Conservation (phyloP, 1,140 invertebrate species). For the Drosophila chauvacae region DNA sequence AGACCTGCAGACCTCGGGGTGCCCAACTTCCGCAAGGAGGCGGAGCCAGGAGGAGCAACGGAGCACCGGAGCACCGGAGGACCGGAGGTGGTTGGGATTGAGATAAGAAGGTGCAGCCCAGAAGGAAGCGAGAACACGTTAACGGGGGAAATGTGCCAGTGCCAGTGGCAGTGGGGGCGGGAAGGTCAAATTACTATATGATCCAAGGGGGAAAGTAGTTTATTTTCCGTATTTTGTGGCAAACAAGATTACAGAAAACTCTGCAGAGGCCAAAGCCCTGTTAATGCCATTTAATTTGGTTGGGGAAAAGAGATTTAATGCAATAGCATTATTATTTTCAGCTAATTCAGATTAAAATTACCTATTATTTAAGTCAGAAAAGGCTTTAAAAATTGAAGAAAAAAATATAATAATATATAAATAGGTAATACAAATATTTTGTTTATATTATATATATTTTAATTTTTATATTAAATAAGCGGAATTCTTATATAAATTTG, state of each 20-base stretch:
- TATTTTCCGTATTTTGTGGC: constrained; percentile 8
- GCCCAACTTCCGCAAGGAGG: constrained; percentile 26
- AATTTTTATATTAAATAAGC: too few relatives aligned
- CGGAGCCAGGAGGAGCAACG: neutral
- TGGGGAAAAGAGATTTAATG: neutral
- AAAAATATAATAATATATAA: too few relatives aligned
- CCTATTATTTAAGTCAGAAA: neutral
- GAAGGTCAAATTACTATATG: constrained; percentile 6
- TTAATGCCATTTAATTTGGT: constrained; percentile 19
- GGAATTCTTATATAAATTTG: too few relatives aligned
- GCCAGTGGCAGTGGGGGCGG: neutral
- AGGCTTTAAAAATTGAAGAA: too few relatives aligned
- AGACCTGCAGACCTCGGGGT: constrained; percentile 25
- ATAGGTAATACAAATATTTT: too few relatives aligned
- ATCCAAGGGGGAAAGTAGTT: constrained; percentile 6
- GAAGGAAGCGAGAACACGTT: constrained; percentile 19
- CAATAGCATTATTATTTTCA: neutral
- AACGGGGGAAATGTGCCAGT: neutral
- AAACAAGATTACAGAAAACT: constrained; percentile 4
- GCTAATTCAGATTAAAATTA: neutral
- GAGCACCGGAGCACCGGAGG: neutral
- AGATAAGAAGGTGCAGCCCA: constrained; percentile 23
- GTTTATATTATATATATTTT: too few relatives aligned
- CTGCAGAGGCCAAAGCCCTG: neutral
- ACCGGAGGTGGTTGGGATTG: constrained; percentile 1